These are phyloP conservation scores for Drosophila willistoni DNA, from an alignment of 1,140 invertebrate genomes.

Conservation along the genomic window DNA sequence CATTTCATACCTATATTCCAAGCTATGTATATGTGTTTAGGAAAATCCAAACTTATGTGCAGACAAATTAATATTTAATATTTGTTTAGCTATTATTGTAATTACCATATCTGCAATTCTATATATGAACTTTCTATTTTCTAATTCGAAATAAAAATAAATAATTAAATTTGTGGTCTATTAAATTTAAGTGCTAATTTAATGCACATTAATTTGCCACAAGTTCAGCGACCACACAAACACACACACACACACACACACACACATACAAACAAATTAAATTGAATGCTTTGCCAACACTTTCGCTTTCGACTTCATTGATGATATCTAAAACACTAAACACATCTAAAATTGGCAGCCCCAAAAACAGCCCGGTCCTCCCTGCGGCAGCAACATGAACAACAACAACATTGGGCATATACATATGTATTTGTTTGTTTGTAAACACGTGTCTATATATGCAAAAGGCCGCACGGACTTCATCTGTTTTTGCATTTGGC, in stretches of 20 bases:
- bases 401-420: slow-evolving; percentile 20
- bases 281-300: slow-evolving; percentile 69
- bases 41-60: too few species aligned
- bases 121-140: too few species aligned
- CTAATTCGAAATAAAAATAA: neutral
- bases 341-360: slow-evolving; percentile 73
- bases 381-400: slow-evolving; percentile 8
- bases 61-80: too few species aligned
- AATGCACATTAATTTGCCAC: slow-evolving; percentile 48
- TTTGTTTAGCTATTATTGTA: too few species aligned
- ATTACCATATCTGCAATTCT: too few species aligned
- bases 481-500: slow-evolving; percentile 72
- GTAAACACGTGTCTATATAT: slow-evolving; percentile 44
- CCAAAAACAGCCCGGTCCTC: slow-evolving; percentile 51
- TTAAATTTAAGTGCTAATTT: slow-evolving; percentile 29
- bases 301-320: slow-evolving; percentile 79
- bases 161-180: slow-evolving; percentile 20
- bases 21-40: too few species aligned
- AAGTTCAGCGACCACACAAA: slow-evolving; percentile 56
- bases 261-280: slow-evolving; percentile 25
- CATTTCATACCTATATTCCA: too few species aligned
- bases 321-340: slow-evolving; percentile 71
- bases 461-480: slow-evolving; percentile 21
- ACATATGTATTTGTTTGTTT: slow-evolving; percentile 16
- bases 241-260: slow-evolving; percentile 27